Evolutionary conservation across 2,797 vertebrate genomes (phyloP).

Genomic region (Lates japonicus): DNA sequence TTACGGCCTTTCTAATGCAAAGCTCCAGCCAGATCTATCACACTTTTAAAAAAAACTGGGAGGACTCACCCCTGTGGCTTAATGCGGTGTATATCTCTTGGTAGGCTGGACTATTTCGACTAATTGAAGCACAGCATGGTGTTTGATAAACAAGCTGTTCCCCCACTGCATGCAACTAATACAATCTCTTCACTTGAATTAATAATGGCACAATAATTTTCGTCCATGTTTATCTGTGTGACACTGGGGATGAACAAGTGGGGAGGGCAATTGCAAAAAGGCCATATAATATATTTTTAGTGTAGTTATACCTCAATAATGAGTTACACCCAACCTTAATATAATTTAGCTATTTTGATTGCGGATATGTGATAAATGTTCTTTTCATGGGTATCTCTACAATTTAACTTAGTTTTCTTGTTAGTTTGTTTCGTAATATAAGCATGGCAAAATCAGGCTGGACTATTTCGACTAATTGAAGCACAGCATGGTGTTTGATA

Average conservation of each 20-base stretch:
- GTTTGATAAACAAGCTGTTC: slow-evolving; percentile 76
- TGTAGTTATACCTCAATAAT: slow-evolving; percentile 1
- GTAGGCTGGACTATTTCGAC: slow-evolving; percentile 68
- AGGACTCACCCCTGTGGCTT: slow-evolving; percentile 51
- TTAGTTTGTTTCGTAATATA: too few species aligned
- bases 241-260: slow-evolving; percentile 38
- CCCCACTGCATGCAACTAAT: slow-evolving; percentile 68
- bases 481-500: slow-evolving; percentile 73
- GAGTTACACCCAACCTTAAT: not conserved
- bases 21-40: slow-evolving; percentile 54
- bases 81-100: slow-evolving; percentile 51
- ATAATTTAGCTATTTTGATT: not conserved
- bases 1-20: slow-evolving; percentile 48
- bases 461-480: slow-evolving; percentile 78
- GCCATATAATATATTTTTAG: not conserved
- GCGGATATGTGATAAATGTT: not conserved
- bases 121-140: slow-evolving; percentile 77
- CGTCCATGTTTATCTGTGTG: slow-evolving; percentile 59
- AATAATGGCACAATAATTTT: slow-evolving; percentile 63
- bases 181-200: slow-evolving; percentile 65
- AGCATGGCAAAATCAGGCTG: too few species aligned
- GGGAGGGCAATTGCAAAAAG: slow-evolving; percentile 10
- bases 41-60: slow-evolving; percentile 28
- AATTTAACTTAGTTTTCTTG: too few species aligned
- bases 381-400: not conserved